A percentile compares a stretch with the other conserved stretches of the same genome.
Evolutionary conservation across 2,113 vertebrate species (phyloP).

Genomic region (Mesocricetus auratus): DNA sequence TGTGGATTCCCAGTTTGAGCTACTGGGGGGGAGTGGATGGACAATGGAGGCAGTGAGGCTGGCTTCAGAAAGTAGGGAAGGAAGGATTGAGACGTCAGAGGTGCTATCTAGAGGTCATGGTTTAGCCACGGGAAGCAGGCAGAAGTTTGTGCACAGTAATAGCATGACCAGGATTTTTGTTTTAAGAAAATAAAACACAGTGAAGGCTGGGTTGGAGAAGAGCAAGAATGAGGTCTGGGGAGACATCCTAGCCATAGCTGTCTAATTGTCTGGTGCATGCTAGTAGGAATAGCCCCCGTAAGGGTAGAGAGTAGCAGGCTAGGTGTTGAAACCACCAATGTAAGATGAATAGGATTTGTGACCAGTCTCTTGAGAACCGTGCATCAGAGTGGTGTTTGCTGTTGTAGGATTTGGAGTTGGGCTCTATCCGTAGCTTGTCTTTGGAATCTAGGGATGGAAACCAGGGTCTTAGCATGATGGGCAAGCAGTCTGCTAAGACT

Average conservation of each 20-base stretch:
- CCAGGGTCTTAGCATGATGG: neutral
- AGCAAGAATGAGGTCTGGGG: neutral
- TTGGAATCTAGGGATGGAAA: neutral
- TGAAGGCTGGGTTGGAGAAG: neutral
- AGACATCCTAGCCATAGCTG: neutral
- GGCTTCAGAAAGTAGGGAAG: neutral
- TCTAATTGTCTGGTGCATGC: neutral
- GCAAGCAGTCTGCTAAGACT: neutral
- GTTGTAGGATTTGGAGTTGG: neutral
- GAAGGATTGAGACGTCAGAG: neutral
- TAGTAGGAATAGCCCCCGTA: fast-evolving
- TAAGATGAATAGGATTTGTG: neutral
- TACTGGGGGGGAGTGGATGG: neutral
- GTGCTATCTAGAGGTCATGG: neutral
- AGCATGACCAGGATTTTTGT: neutral
- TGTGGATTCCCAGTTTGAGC: neutral
- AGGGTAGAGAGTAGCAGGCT: neutral
- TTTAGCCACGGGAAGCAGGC: neutral
- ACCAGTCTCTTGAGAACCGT: neutral
- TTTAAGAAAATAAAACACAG: neutral
- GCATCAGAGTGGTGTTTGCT: fast-evolving
- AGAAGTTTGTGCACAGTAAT: neutral
- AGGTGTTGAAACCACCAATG: too few relatives aligned
- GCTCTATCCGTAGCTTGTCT: neutral
- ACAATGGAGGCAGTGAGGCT: neutral